These are phyloP conservation scores for Eidolon dupreanum DNA, from an alignment of 2,797 vertebrate species.

Conservation along the genomic window DNA sequence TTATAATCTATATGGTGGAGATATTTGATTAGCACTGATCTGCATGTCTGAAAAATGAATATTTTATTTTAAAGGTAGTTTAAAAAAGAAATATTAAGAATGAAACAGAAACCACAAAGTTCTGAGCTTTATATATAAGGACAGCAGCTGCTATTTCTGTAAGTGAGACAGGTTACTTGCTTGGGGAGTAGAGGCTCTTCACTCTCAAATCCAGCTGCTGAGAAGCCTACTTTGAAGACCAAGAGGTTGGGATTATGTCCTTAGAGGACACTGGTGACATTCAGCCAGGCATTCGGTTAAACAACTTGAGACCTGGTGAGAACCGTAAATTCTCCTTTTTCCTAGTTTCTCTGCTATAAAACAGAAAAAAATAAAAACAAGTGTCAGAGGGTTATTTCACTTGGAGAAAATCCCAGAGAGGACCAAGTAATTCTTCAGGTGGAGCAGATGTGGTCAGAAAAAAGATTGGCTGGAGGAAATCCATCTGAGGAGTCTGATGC, in stretches of 20 bases:
- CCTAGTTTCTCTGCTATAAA: slow-evolving; percentile 58
- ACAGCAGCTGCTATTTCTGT: background rate
- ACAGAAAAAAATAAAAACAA: slow-evolving; percentile 49
- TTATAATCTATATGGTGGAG: slow-evolving; percentile 8
- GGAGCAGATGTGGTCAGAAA: slow-evolving; percentile 32
- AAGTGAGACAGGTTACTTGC: background rate
- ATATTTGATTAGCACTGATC: background rate
- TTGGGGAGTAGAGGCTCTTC: background rate
- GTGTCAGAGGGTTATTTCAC: slow-evolving; percentile 51
- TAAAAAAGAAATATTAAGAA: slow-evolving; percentile 24
- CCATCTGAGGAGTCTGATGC: background rate
- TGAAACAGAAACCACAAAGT: background rate
- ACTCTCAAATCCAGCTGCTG: background rate
- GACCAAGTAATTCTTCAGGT: background rate
- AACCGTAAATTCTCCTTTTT: slow-evolving; percentile 31
- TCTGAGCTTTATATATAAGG: background rate
- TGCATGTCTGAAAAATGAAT: background rate
- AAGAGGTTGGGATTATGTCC: background rate
- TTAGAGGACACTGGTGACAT: background rate
- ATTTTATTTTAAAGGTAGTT: slow-evolving; percentile 11
- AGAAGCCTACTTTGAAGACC: background rate
- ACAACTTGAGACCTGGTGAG: background rate
- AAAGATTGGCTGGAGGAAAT: background rate
- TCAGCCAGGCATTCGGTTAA: slow-evolving; percentile 55
- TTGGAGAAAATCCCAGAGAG: rapidly evolving